Evolutionary conservation across 2,797 vertebrate genomes (phyloP).

Genomic region (Gambusia yucatana): DNA sequence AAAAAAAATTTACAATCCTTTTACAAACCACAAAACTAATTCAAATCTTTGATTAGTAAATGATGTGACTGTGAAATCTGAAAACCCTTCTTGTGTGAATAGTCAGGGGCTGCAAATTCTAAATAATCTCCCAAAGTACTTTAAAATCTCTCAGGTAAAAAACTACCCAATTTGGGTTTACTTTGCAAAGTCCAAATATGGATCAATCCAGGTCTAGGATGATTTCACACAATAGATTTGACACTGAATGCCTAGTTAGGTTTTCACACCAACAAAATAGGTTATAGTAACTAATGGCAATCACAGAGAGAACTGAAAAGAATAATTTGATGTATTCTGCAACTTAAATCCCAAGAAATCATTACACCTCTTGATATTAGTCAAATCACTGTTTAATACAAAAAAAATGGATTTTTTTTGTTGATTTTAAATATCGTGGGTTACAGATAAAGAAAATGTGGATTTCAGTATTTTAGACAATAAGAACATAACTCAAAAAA

Average conservation of each 20-base stretch:
- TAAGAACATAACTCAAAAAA: background rate
- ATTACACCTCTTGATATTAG: background rate
- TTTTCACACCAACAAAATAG: background rate
- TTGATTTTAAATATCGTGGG: background rate
- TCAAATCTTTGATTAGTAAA: background rate
- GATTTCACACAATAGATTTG: background rate
- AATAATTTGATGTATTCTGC: background rate
- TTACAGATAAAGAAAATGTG: background rate
- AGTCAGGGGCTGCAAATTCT: background rate
- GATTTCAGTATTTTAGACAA: background rate
- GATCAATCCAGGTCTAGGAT: background rate
- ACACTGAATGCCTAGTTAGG: background rate
- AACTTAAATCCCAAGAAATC: background rate
- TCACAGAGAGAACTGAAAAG: background rate
- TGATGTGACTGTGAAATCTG: background rate
- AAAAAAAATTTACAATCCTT: background rate
- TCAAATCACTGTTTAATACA: background rate
- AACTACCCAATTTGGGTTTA: background rate
- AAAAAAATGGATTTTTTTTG: background rate
- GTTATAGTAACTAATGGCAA: background rate
- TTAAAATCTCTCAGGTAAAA: background rate
- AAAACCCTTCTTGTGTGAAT: background rate
- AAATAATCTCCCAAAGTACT: background rate
- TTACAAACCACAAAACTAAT: background rate
- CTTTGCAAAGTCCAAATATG: background rate